A percentile compares a stretch with the other conserved stretches of the same genome.
These are phyloP conservation scores for Pangasianodon gigas DNA, from an alignment of 2,113 vertebrate genomes.

Conservation along the genomic window DNA sequence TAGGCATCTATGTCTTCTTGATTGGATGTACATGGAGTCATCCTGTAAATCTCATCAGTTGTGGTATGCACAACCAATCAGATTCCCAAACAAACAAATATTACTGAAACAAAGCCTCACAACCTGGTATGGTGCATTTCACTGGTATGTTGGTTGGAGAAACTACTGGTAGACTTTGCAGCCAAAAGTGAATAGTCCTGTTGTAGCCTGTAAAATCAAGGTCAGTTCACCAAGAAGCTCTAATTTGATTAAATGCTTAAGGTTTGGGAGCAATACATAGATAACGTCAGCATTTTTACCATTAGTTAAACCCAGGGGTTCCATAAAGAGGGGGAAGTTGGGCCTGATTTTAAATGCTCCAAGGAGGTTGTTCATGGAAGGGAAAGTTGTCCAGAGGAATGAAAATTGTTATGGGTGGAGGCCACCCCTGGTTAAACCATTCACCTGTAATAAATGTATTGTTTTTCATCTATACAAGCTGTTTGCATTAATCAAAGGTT, in stretches of 20 bases:
- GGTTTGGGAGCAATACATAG: neutral
- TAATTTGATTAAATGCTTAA: neutral
- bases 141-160: constrained; percentile 15
- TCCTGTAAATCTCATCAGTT: neutral
- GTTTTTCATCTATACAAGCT: neutral
- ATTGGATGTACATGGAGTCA: neutral
- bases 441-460: neutral
- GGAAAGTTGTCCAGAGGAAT: neutral
- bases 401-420: neutral
- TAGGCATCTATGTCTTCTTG: neutral
- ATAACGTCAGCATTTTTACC: neutral
- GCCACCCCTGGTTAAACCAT: neutral
- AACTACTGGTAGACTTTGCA: constrained; percentile 17
- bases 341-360: neutral
- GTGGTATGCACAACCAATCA: neutral
- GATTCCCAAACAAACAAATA: neutral
- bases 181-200: constrained; percentile 30
- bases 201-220: neutral
- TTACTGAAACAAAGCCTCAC: neutral
- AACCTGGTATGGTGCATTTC: neutral
- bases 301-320: neutral
- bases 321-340: neutral
- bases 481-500: neutral
- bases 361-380: neutral
- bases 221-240: neutral